A percentile compares a stretch with the other conserved stretches of the same genome.
Evolutionary conservation across 2,797 vertebrate species (phyloP).

Genomic region (Enteromius paludinosus): DNA sequence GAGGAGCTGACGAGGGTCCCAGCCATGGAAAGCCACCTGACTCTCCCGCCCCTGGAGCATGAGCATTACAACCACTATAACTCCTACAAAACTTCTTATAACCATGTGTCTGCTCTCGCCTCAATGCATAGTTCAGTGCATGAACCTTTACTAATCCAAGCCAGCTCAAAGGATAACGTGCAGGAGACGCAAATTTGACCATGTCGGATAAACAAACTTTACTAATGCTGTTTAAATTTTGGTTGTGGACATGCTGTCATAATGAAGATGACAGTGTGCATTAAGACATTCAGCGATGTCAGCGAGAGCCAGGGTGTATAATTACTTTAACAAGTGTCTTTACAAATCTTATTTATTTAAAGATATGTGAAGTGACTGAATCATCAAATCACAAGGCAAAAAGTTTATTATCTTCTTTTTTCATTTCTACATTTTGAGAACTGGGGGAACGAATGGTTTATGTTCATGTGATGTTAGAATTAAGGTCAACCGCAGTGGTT

Average conservation of each 20-base stretch:
- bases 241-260: constrained; percentile 57
- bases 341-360: constrained; percentile 99
- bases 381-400: constrained; percentile 92
- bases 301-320: constrained; percentile 89
- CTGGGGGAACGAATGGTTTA: constrained; percentile 85
- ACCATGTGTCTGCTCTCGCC: constrained; percentile 95
- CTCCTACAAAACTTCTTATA: constrained; percentile 98
- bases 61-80: constrained; percentile 98
- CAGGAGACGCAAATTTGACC: constrained; percentile 99
- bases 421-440: constrained; percentile 66
- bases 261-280: constrained; percentile 67
- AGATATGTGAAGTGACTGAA: constrained; percentile 99
- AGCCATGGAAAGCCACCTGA: constrained; percentile 94
- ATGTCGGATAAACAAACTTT: constrained; percentile 66
- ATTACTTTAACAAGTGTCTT: constrained; percentile 98
- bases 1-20: constrained; percentile 96
- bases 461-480: constrained; percentile 54
- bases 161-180: constrained; percentile 99
- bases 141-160: constrained; percentile 99
- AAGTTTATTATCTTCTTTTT: constrained; percentile 77
- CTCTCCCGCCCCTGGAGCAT: constrained; percentile 94
- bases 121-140: constrained; percentile 99
- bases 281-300: constrained; percentile 87
- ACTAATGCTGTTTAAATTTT: constrained; percentile 52
- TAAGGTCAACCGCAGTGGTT: constrained; percentile 45